Percentiles rank a stretch among this genome's conserved stretches.
phyloP scores from a whole-genome alignment of 2,888 invertebrate species.

The Leptogaster cylindrica region DNA sequence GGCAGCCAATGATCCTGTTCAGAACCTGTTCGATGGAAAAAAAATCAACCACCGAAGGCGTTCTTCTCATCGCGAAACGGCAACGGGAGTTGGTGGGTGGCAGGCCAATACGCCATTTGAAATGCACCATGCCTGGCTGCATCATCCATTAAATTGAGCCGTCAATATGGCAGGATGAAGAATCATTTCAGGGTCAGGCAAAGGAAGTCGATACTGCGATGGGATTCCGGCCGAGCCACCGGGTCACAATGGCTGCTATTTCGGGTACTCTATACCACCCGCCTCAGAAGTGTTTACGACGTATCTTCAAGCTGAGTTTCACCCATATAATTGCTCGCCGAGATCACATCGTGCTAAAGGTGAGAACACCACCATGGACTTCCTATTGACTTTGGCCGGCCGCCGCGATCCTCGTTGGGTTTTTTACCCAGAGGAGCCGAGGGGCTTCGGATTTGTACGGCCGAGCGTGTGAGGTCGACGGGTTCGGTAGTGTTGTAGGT shows the following conservation, averaged over 20 bases:
- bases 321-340: conserved; percentile 29
- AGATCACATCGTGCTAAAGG: conserved; percentile 28
- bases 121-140: not conserved
- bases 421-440: conserved; percentile 20
- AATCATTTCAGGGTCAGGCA: conserved; percentile 4
- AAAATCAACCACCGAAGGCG: conserved; percentile 14
- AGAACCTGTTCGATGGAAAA: not conserved
- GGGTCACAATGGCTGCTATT: conserved; percentile 8
- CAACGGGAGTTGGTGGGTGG: too few relatives aligned
- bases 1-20: conserved; percentile 20
- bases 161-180: conserved; percentile 3
- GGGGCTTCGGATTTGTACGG: conserved; percentile 24
- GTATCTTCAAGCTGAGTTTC: conserved; percentile 16
- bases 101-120: conserved; percentile 17
- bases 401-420: conserved; percentile 4
- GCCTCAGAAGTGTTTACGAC: conserved; percentile 30
- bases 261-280: conserved; percentile 16
- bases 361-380: conserved; percentile 26
- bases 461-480: conserved; percentile 33
- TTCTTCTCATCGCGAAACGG: not conserved
- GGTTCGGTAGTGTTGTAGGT: conserved; percentile 23
- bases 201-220: not conserved
- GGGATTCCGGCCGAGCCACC: not conserved
- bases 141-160: not conserved
- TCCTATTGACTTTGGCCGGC: conserved; percentile 26